Percentiles rank a stretch among this genome's conserved stretches.
These are phyloP conservation scores for Melospiza melodia DNA, from an alignment of 2,113 vertebrate species.

Conservation along the genomic window DNA sequence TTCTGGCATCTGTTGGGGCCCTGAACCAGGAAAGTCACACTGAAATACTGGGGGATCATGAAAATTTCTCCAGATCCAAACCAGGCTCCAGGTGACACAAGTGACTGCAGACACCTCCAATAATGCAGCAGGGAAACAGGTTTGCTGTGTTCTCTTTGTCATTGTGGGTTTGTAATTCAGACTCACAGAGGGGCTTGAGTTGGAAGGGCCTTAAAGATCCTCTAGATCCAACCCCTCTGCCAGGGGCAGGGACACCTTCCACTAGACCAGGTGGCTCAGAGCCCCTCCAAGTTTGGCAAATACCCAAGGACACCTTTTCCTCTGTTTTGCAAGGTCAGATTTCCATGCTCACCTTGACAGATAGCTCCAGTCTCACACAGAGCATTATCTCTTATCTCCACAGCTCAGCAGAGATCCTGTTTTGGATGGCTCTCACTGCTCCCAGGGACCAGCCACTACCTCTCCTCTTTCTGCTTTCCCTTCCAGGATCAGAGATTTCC, in stretches of 20 bases:
- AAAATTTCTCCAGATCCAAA: not conserved
- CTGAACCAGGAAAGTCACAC: not conserved
- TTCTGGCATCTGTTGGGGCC: not conserved
- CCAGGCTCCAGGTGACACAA: not conserved
- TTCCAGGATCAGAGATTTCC: no score
- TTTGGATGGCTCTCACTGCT: not conserved
- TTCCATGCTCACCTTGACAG: not conserved
- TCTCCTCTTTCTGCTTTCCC: not conserved
- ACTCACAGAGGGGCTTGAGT: not conserved
- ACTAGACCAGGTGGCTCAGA: not conserved
- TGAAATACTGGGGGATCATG: not conserved
- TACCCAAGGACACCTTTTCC: not conserved
- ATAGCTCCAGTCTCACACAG: rapidly evolving
- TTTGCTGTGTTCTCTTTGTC: not conserved
- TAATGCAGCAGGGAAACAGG: rapidly evolving
- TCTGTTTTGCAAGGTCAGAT: not conserved
- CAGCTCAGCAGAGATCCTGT: rapidly evolving
- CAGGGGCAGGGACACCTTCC: not conserved
- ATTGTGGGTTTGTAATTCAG: not conserved
- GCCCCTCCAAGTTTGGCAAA: rapidly evolving
- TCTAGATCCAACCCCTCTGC: not conserved
- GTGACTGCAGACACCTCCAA: not conserved
- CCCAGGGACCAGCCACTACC: rapidly evolving
- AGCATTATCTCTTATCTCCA: not conserved
- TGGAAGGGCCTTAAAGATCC: not conserved